Percentiles rank a stretch among this genome's conserved stretches.
These are phyloP conservation scores for Oxyura jamaicensis DNA, from an alignment of 2,113 vertebrate species.

Conservation along the genomic window DNA sequence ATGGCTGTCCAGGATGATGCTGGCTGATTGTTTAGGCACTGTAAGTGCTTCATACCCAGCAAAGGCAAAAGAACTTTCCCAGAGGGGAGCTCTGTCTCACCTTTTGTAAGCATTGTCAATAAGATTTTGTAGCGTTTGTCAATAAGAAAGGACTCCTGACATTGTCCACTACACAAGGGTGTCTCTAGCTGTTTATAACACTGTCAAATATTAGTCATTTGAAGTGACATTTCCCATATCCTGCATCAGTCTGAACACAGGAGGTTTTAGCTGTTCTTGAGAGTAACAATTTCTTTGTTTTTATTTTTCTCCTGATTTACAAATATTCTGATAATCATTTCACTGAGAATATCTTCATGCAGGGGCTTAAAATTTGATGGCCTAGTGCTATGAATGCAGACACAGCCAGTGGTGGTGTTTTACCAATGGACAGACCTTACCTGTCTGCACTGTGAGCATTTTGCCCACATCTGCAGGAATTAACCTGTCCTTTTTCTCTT, in stretches of 20 bases:
- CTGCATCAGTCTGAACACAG: not conserved
- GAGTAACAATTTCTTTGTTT: not conserved
- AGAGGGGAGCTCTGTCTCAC: not conserved
- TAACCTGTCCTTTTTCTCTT: not conserved
- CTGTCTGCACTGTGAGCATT: fast-evolving
- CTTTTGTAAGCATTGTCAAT: not conserved
- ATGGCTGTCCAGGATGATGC: not conserved
- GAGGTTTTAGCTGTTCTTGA: not conserved
- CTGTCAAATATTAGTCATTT: not conserved
- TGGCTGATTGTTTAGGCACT: not conserved
- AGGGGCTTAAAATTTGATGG: not conserved
- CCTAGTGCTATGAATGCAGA: not conserved
- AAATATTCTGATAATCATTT: not conserved
- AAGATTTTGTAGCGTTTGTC: not conserved
- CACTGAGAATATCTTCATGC: not conserved
- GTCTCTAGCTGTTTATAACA: not conserved
- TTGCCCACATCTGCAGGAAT: not conserved
- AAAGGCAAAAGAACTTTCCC: not conserved
- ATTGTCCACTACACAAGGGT: not conserved
- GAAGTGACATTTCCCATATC: not conserved
- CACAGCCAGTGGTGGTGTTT: not conserved
- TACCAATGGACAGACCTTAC: not conserved
- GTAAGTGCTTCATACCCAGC: not conserved
- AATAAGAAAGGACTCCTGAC: not conserved
- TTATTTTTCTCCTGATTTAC: not conserved